Evolutionary conservation across 2,888 invertebrate genomes (phyloP).

Genomic region (Euproctis similis): DNA sequence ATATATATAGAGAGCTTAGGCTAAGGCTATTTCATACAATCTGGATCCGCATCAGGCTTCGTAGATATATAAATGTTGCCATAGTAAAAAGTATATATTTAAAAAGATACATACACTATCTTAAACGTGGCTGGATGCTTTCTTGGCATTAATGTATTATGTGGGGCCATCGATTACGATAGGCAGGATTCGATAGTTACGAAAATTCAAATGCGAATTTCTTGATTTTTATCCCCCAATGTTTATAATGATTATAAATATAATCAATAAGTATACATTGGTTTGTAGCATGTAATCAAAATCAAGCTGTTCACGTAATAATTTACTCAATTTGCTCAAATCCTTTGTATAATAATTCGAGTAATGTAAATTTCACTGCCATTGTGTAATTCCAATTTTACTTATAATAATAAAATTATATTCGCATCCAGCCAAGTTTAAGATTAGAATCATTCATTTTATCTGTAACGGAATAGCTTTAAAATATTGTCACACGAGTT

Average conservation of each 20-base stretch:
- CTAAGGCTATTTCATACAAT: slow-evolving; percentile 46
- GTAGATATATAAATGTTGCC: slow-evolving; percentile 58
- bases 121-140: slow-evolving; percentile 22
- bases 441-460: slow-evolving; percentile 21
- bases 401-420: background rate
- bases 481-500: slow-evolving; percentile 63
- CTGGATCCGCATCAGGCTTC: slow-evolving; percentile 34
- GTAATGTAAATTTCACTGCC: slow-evolving; percentile 16
- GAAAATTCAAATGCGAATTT: no score
- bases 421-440: slow-evolving; percentile 14
- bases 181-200: no score
- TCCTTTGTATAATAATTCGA: slow-evolving; percentile 6
- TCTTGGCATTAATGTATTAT: no score
- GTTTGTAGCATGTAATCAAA: no score
- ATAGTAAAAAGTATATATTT: slow-evolving; percentile 45
- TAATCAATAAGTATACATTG: no score
- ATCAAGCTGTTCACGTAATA: no score
- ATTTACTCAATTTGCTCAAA: slow-evolving; percentile 27
- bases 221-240: no score
- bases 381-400: slow-evolving; percentile 7
- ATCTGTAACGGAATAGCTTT: slow-evolving; percentile 57
- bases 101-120: slow-evolving; percentile 35
- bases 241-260: no score
- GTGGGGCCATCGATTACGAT: no score
- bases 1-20: slow-evolving; percentile 48